These are phyloP conservation scores for Rhinatrema bivittatum DNA, from an alignment of 2,797 vertebrate species.

Conservation along the genomic window DNA sequence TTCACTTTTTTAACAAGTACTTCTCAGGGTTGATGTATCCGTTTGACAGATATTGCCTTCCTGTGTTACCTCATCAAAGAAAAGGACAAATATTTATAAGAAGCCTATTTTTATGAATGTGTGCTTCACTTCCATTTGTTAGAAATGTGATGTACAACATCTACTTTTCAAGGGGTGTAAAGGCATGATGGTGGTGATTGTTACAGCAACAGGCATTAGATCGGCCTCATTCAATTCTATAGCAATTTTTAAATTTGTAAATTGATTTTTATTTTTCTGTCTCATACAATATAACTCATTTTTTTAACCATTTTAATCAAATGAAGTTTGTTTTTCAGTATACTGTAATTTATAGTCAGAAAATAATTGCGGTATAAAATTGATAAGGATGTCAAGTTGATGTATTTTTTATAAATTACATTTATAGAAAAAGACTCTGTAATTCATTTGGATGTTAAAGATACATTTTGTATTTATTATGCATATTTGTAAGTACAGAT, in stretches of 20 bases:
- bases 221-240: not conserved
- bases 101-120: not conserved
- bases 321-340: not conserved
- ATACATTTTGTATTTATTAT: too few relatives aligned
- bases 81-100: not conserved
- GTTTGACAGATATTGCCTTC: not conserved
- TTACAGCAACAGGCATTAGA: not conserved
- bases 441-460: too few relatives aligned
- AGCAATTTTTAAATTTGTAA: not conserved
- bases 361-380: not conserved
- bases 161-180: not conserved
- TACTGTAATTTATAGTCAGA: not conserved
- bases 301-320: conserved; percentile 3
- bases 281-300: conserved; percentile 5
- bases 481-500: too few relatives aligned
- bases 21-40: not conserved
- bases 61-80: not conserved
- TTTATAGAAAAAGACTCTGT: not conserved
- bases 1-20: not conserved
- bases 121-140: not conserved
- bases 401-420: conserved; percentile 4
- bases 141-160: not conserved
- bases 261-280: not conserved
- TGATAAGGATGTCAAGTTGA: not conserved
- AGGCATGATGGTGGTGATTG: not conserved